Conservation (phyloP, 2,797 vertebrate species). For the Macrochelys suwanniensis region DNA sequence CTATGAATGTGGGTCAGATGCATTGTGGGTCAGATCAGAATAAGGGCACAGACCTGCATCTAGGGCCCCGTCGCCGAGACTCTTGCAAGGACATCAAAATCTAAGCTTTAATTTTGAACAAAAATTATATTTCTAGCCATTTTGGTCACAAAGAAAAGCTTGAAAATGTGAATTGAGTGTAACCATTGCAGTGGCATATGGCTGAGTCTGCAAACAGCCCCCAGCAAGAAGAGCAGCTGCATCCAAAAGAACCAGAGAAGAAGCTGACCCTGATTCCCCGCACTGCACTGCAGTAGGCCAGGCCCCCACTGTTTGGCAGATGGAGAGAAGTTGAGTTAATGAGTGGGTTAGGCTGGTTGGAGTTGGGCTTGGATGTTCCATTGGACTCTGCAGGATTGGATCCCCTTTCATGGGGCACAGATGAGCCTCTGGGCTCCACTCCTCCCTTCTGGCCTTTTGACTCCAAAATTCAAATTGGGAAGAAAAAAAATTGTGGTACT, state of each 20-base stretch:
- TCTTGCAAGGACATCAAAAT: too few species aligned
- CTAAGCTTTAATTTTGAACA: not conserved
- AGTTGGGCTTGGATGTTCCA: not conserved
- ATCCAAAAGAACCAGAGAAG: not conserved
- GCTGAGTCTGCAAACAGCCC: not conserved
- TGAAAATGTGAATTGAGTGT: not conserved
- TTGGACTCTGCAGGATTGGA: too few species aligned
- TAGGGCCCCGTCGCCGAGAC: not conserved
- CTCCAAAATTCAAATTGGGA: not conserved
- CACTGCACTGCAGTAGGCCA: too few species aligned
- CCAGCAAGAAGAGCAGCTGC: not conserved
- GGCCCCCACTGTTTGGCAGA: not conserved
- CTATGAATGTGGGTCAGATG: not conserved
- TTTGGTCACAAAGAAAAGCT: not conserved
- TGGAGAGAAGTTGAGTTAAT: not conserved
- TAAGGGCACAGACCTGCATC: not conserved
- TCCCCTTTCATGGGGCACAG: not conserved
- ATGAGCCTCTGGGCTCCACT: not conserved
- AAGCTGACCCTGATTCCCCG: not conserved
- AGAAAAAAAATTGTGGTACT: not conserved
- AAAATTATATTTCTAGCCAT: too few species aligned
- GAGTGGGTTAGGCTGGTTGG: not conserved
- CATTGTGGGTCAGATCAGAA: not conserved
- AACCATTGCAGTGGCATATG: not conserved
- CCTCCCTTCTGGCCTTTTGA: not conserved